Conservation (phyloP, 2,113 vertebrate species). For the Oceanites oceanicus region DNA sequence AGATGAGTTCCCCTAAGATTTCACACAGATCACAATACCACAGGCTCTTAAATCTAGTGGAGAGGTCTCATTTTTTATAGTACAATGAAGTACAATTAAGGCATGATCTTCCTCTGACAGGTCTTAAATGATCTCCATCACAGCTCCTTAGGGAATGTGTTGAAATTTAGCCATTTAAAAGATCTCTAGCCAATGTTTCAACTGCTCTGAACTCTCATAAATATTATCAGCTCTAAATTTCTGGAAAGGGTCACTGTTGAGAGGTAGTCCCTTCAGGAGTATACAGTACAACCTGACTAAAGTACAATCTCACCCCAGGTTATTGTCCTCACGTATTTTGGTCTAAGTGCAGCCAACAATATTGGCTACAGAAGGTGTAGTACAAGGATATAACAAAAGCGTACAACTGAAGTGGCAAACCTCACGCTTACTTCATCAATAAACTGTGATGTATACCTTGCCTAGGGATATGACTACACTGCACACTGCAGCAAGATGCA, state of each 20-base stretch:
- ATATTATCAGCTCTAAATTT: constrained; percentile 33
- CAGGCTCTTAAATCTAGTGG: constrained; percentile 20
- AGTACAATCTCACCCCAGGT: neutral
- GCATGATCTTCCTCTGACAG: constrained; percentile 33
- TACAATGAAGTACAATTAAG: constrained; percentile 22
- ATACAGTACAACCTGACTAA: neutral
- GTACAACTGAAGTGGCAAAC: neutral
- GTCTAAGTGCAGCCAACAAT: neutral
- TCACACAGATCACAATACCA: constrained; percentile 1
- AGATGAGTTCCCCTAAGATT: constrained; percentile 10
- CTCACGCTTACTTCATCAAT: neutral
- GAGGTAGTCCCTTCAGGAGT: constrained; percentile 4
- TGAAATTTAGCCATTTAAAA: constrained; percentile 45
- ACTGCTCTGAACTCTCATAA: constrained; percentile 5
- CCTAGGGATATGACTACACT: neutral
- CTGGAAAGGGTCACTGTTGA: neutral
- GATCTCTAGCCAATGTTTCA: constrained; percentile 1
- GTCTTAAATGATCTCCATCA: constrained; percentile 18
- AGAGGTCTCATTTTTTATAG: constrained; percentile 24
- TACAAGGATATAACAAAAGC: neutral
- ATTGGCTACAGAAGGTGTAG: neutral
- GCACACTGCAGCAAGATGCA: neutral
- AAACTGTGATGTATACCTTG: neutral
- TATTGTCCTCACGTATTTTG: neutral
- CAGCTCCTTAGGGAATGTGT: neutral